Base-by-base conservation (phyloP, 2,888 invertebrate species). In the Nyleta sp. region DNA sequence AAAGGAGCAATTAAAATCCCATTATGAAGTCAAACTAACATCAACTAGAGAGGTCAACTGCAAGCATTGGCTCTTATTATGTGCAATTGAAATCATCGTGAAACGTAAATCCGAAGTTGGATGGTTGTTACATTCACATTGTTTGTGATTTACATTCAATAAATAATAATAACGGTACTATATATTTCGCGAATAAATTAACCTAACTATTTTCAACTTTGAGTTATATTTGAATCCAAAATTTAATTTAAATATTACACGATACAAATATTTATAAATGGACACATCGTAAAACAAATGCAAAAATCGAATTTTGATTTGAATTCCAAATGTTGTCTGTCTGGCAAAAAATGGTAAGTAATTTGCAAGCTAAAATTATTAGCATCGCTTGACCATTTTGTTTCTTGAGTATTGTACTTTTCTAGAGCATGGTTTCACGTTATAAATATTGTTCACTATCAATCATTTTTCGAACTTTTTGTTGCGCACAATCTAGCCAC, bases 11-110 rank as follows among this genome's bases (percentile, higher is more conserved):
- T 59, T 20, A 70, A 20, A 48, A 64, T 40, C 59, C 50, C 53
- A 65, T 76, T 59, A 76, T 71, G 50, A 65, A 76, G 71, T 71
- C 57, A 55, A 64, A 64, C 42, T 53, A 62, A 60, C 53, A 67
- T 77, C 57, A 60, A 40, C 59, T 33, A 40, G 33, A 13, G 48
- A 72, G 77, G 71, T 77, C 71, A 77, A 76, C 42, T 64, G 35
- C 62, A 72, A 64, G 52, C 62, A 79, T 75, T 75, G 64, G 55
- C 72, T 64, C 68, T 68, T 67, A 72, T 71, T 68, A 65, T 53
- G 48, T 33, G 57, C 68, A 77, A 77, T 79, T 76, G 70, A 59
- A 67, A 72, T 53, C 67, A 53, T 77, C 64, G 31, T 42, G 64
- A 57, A 71, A 65, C 59, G 50, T 71, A 64, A 59, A 70, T 65